Evolutionary conservation across 2,797 vertebrate species (phyloP), one percentile per base, ranked within the genome.

Genomic region (Bufotes viridis): DNA sequence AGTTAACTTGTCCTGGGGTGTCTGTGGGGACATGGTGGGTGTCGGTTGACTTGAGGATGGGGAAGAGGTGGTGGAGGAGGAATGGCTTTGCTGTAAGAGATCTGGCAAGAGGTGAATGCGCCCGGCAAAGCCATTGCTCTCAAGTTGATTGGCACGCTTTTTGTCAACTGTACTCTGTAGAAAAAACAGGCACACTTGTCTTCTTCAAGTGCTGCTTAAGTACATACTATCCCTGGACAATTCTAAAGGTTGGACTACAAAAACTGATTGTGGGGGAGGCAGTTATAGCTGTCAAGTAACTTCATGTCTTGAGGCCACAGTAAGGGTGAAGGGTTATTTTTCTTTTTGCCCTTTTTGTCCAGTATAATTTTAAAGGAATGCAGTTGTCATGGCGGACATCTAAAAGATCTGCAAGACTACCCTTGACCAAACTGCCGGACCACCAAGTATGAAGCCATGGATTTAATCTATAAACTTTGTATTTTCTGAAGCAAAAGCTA

Each of bases 1-100:
- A 96, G 96, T 95, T 94, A 96, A 95, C 95, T 96, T 96, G 96
- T 96, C 96, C 96, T 96, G 96, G 95, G 96, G 95, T 95, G 95
- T 94, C 96, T 97, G 97, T 93, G 98, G 97, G 96, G 97, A 98
- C 96, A 98, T 96, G 96, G 94, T 96, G 94, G 95, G 97, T 96
- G 96, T 97, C 96, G 96, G 96, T 95, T 96, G 97, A 96, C 97
- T 96, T 94, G 96, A 97, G 96, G 96, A 96, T 96, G 97, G 96
- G 95, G 97, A 96, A 90, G 97, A 96, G 92, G 97, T 97, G 93
- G 97, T 96, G 95, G 97, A 96, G 95, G 97, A 97, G 96, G 97
- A 98, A 94, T 97, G 97, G 96, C 97, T 99, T 97, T 99, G 98
- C 97, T 98, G 98, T 96, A 99, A 98, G 96, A 99, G 96, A 96